Conservation (phyloP, 2,888 invertebrate genomes). For the Drosophila aldrichi region DNA sequence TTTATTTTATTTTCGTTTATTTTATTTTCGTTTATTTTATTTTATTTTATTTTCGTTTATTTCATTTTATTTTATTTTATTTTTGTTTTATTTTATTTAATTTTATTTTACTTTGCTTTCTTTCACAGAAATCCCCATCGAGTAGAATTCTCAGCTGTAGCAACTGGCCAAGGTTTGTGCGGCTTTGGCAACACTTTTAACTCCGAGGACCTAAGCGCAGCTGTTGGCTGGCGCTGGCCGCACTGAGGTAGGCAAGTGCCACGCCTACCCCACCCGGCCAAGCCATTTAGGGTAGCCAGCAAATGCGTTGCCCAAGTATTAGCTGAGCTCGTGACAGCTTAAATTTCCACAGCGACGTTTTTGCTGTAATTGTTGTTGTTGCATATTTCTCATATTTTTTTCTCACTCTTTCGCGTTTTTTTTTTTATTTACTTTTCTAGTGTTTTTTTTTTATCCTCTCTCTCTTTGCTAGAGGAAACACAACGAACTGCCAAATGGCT, state of each 20-base stretch:
- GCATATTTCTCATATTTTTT: constrained; percentile 54
- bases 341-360: constrained; percentile 62
- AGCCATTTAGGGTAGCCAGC: constrained; percentile 4
- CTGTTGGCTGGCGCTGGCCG: constrained; percentile 5
- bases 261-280: not conserved
- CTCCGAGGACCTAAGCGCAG: not conserved
- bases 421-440: constrained; percentile 18
- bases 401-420: constrained; percentile 7
- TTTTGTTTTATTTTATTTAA: no score
- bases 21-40: no score
- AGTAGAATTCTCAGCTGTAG: not conserved
- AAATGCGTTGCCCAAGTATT: constrained; percentile 53
- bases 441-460: not conserved
- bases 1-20: no score
- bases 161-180: not conserved
- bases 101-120: not conserved
- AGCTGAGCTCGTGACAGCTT: constrained; percentile 63
- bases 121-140: not conserved
- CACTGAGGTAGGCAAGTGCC: constrained; percentile 14
- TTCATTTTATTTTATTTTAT: no score
- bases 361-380: constrained; percentile 52
- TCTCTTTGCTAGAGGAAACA: constrained; percentile 56
- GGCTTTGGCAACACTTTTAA: not conserved
- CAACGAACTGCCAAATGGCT: constrained; percentile 78
- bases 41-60: no score